These are phyloP conservation scores for Emydoidea blandingii DNA, from an alignment of 2,797 vertebrate genomes.

Conservation along the genomic window DNA sequence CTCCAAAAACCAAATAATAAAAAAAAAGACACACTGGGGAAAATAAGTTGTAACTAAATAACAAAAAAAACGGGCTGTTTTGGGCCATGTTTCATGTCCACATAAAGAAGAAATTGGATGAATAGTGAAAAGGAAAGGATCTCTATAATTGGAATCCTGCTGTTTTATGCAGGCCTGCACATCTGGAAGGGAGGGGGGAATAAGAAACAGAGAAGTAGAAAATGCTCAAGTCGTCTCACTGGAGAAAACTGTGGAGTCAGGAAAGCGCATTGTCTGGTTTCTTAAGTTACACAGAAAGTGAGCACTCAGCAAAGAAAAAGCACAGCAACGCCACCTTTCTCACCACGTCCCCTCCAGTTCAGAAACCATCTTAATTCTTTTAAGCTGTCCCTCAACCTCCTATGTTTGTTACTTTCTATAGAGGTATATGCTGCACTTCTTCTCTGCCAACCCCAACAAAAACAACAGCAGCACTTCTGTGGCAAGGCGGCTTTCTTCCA, in stretches of 20 bases:
- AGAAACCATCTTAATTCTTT: neutral
- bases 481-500: neutral
- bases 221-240: slow-evolving; percentile 55
- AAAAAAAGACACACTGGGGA: slow-evolving; percentile 26
- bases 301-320: slow-evolving; percentile 50
- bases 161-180: slow-evolving; percentile 74
- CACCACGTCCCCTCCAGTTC: neutral
- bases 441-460: neutral
- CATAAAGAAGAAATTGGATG: slow-evolving; percentile 73
- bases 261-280: slow-evolving; percentile 66
- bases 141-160: slow-evolving; percentile 71
- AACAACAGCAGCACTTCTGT: neutral
- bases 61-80: slow-evolving; percentile 57
- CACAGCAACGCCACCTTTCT: slow-evolving; percentile 16
- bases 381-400: neutral
- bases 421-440: neutral
- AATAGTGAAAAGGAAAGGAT: slow-evolving; percentile 74
- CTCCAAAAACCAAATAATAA: neutral
- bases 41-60: slow-evolving; percentile 46
- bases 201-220: slow-evolving; percentile 66
- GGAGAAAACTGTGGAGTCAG: slow-evolving; percentile 69
- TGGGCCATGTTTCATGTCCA: slow-evolving; percentile 74
- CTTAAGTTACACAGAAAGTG: slow-evolving; percentile 62
- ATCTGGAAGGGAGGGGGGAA: slow-evolving; percentile 75
- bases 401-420: neutral